Evolutionary conservation across 1,140 invertebrate genomes (phyloP), one percentile per base, ranked within the genome.

Genomic region (Bombyx mori): DNA sequence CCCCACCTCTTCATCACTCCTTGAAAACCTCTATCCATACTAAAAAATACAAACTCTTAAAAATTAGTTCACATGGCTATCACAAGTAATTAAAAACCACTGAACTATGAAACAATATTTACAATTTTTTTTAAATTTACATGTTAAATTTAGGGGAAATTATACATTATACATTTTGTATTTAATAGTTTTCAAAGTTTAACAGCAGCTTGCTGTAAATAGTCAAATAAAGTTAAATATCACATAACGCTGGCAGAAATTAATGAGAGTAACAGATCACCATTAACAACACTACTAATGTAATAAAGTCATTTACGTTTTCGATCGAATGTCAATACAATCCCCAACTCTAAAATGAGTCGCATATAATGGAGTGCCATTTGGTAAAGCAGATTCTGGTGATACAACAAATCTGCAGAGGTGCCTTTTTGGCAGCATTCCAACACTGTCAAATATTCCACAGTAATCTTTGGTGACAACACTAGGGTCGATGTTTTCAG

Each of bases 1-100:
- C 96, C 96, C 92, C 96, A 98, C 42, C 98, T 90, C 88, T 96
- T 98, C 89, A 99, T 95, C 0, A 99, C 98, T 54, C 99, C 98
- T 92, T 99, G 98, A 78, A 99, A 99, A n/a, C 98, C 98, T 77
- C 94, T 91, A 76, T 97, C 94, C 49, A 97, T 92, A 4, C 95
- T 97, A 71, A 45, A 89, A 81, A 35, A 35, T 35, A 3, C 26
- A 35, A 35, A 35, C 26, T 5, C 26, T 3, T 35, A 35, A 35
- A 35, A 35, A 35, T 35, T 35, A 5, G 26, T 35, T 35, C 26
- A 35, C 26, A 35, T 35, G 26, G 26, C 26, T 35, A 35, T 35
- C 26, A 35, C 26, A 35, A 35, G 4, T 35, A 35, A 35, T 35
- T 35, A 35, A 35, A 5, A 2, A 35, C 26, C 26, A 35, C 2